These are phyloP conservation scores for Drosophila mayaguana DNA, from an alignment of 2,888 invertebrate species.

Conservation along the genomic window DNA sequence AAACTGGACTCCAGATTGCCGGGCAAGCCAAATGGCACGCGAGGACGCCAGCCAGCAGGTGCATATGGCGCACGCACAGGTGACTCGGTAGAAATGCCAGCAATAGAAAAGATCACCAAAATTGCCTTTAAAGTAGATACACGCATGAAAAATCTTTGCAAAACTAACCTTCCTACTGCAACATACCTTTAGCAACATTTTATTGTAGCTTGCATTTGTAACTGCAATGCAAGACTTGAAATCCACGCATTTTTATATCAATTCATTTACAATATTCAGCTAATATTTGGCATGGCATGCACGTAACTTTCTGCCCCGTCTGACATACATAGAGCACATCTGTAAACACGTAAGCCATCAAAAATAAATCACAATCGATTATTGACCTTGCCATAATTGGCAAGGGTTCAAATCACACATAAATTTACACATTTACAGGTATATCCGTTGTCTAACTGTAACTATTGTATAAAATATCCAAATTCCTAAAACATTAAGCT, in stretches of 20 bases:
- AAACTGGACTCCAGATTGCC: conserved; percentile 52
- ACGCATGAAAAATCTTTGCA: not conserved
- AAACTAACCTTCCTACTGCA: not conserved
- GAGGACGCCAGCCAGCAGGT: conserved; percentile 85
- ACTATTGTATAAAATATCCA: not conserved
- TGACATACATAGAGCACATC: conserved; percentile 64
- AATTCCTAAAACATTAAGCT: not conserved
- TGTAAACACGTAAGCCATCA: conserved; percentile 66
- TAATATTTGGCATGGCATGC: conserved; percentile 42
- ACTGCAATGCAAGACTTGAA: conserved; percentile 48
- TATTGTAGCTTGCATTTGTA: conserved; percentile 45
- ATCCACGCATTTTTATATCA: conserved; percentile 73
- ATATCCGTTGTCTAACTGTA: conserved; percentile 15
- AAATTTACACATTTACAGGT: conserved; percentile 3
- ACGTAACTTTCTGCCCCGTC: conserved; percentile 46
- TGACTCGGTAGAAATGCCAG: conserved; percentile 59
- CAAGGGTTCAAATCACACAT: conserved; percentile 55
- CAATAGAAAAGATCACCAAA: conserved; percentile 13
- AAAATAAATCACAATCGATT: conserved; percentile 30
- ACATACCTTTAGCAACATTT: conserved; percentile 64
- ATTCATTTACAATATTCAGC: conserved; percentile 22
- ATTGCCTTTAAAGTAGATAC: conserved; percentile 17
- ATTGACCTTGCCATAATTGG: conserved; percentile 69
- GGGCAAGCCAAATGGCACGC: conserved; percentile 83
- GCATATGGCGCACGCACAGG: conserved; percentile 80